phyloP scores from a whole-genome alignment of 2,797 vertebrate species.

The Anguilla megastoma region DNA sequence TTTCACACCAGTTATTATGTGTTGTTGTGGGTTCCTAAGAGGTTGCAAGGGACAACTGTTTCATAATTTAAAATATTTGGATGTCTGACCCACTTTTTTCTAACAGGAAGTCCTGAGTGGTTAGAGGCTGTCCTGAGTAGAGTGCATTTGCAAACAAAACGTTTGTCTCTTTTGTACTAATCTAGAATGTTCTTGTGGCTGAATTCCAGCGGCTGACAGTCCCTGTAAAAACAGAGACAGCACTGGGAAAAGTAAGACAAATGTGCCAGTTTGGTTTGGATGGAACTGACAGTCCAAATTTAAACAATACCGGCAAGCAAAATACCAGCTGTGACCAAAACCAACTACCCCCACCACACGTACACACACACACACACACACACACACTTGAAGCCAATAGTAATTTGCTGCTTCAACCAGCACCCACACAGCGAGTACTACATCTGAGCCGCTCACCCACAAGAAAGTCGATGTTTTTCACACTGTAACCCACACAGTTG shows the following conservation, averaged over 20 bases:
- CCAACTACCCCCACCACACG: not conserved
- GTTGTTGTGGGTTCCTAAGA: not conserved
- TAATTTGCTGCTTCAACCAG: not conserved
- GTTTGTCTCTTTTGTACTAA: not conserved
- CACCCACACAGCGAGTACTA: not conserved
- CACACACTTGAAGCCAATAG: not conserved
- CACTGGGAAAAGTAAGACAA: not conserved
- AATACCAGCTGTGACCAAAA: not conserved
- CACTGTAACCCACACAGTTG: not conserved
- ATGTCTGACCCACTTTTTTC: not conserved
- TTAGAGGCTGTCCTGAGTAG: not conserved
- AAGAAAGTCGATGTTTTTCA: not conserved
- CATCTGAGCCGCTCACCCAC: not conserved
- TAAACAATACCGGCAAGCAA: not conserved
- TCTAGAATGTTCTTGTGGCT: not conserved
- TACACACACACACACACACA: too few relatives aligned
- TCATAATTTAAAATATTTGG: constrained; percentile 21
- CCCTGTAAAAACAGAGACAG: not conserved
- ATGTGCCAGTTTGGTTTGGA: constrained; percentile 7
- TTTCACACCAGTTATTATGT: not conserved
- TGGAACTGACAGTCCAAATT: not conserved
- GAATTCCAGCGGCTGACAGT: not conserved
- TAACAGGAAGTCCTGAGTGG: not conserved
- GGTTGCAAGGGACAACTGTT: not conserved
- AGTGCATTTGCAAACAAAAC: constrained; percentile 1